Percentiles rank a stretch among this genome's conserved stretches.
Conservation (phyloP, 2,888 invertebrate genomes). For the Rugalucina vietnamica region DNA sequence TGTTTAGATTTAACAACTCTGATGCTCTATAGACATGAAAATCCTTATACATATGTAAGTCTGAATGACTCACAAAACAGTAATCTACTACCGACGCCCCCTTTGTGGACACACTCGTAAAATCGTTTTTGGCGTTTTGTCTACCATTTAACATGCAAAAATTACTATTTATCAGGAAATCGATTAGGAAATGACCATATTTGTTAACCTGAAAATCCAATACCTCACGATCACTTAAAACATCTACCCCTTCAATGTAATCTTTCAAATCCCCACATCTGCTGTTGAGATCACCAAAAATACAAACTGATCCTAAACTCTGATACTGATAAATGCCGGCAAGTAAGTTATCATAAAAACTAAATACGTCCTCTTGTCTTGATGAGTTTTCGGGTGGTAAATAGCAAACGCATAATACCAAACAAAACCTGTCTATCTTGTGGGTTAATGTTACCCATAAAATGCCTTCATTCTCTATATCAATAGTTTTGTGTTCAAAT, state of each 20-base stretch:
- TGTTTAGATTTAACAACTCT: background rate
- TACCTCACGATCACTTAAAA: background rate
- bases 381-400: conserved; percentile 16
- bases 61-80: background rate
- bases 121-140: background rate
- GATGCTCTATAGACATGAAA: background rate
- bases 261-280: background rate
- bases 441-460: conserved; percentile 11
- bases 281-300: conserved; percentile 14
- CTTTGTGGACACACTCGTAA: background rate
- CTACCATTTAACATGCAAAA: conserved; percentile 18
- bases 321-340: background rate
- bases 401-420: background rate
- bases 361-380: background rate
- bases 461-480: conserved; percentile 9
- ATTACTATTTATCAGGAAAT: background rate
- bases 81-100: background rate
- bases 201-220: background rate
- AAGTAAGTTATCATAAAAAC: background rate
- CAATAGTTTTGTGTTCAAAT: background rate
- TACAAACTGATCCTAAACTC: background rate
- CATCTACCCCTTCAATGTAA: background rate
- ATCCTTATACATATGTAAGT: background rate
- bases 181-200: conserved; percentile 2
- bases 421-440: background rate